phyloP scores from a whole-genome alignment of 2,888 invertebrate genomes.

The Meteorus colon region DNA sequence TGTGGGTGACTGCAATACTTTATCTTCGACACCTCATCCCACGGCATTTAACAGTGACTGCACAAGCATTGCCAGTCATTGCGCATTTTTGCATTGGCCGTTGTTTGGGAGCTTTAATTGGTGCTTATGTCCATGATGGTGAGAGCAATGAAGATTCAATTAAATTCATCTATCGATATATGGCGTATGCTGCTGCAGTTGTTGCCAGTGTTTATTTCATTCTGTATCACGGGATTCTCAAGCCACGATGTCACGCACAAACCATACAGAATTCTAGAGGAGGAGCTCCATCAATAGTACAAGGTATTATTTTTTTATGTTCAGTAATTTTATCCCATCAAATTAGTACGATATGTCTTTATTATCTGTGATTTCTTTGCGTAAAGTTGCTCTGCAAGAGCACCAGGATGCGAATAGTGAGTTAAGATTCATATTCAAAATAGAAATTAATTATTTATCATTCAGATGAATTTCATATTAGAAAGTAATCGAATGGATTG shows the following conservation, averaged over 20 bases:
- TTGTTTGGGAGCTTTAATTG: slow-evolving; percentile 82
- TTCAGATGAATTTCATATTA: neutral
- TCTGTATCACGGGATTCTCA: slow-evolving; percentile 83
- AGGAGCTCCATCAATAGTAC: slow-evolving; percentile 79
- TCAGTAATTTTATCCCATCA: neutral
- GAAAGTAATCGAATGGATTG: neutral
- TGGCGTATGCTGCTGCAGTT: slow-evolving; percentile 80
- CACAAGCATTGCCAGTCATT: slow-evolving; percentile 85
- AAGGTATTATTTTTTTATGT: slow-evolving; percentile 74
- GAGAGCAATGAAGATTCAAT: slow-evolving; percentile 72
- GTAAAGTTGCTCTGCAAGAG: slow-evolving; percentile 62
- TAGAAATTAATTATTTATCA: neutral
- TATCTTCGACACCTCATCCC: slow-evolving; percentile 89
- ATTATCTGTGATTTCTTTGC: slow-evolving; percentile 21
- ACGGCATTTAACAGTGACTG: slow-evolving; percentile 83
- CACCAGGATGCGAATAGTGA: slow-evolving; percentile 61
- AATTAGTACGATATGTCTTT: neutral
- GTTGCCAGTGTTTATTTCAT: slow-evolving; percentile 82
- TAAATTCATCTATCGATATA: slow-evolving; percentile 77
- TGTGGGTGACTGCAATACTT: slow-evolving; percentile 86
- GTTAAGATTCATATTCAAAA: slow-evolving; percentile 41
- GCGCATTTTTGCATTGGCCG: slow-evolving; percentile 87
- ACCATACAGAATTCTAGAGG: slow-evolving; percentile 79
- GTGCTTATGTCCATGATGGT: slow-evolving; percentile 72
- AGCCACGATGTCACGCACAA: slow-evolving; percentile 82